Conservation (phyloP, 2,113 vertebrate genomes). For the Potamarius usumacintae region DNA sequence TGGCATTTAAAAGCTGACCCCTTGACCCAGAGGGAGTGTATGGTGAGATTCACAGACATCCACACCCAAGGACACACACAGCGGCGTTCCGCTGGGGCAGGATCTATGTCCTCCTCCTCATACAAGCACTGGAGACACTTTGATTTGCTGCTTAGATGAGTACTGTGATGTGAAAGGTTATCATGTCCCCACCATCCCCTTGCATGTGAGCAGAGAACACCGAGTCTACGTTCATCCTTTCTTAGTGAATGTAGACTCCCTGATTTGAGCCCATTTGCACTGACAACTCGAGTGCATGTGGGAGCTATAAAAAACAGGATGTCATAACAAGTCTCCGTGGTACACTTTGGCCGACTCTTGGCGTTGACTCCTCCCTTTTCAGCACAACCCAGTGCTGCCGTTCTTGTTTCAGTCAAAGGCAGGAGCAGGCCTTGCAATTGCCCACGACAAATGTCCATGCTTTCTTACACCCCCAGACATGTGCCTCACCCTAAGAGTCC, state of each 20-base stretch:
- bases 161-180: conserved; percentile 26
- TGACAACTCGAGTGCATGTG: conserved; percentile 5
- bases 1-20: conserved; percentile 51
- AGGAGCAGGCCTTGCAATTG: neutral
- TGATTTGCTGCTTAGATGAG: conserved; percentile 34
- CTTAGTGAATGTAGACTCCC: neutral
- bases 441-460: conserved; percentile 4
- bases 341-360: conserved; percentile 1
- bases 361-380: conserved; percentile 14
- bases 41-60: conserved; percentile 17
- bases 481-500: conserved; percentile 45
- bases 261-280: neutral
- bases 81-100: conserved; percentile 30
- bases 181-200: conserved; percentile 16
- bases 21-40: conserved; percentile 38
- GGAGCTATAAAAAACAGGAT: conserved; percentile 22
- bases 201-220: neutral
- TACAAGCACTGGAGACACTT: conserved; percentile 35
- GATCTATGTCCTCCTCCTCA: conserved; percentile 26
- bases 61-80: conserved; percentile 55
- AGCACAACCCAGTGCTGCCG: neutral
- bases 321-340: conserved; percentile 29
- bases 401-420: conserved; percentile 18
- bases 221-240: neutral
- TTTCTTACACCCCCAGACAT: conserved; percentile 33